phyloP scores from a whole-genome alignment of 2,113 vertebrate genomes.

The Ascaphus truei region DNA sequence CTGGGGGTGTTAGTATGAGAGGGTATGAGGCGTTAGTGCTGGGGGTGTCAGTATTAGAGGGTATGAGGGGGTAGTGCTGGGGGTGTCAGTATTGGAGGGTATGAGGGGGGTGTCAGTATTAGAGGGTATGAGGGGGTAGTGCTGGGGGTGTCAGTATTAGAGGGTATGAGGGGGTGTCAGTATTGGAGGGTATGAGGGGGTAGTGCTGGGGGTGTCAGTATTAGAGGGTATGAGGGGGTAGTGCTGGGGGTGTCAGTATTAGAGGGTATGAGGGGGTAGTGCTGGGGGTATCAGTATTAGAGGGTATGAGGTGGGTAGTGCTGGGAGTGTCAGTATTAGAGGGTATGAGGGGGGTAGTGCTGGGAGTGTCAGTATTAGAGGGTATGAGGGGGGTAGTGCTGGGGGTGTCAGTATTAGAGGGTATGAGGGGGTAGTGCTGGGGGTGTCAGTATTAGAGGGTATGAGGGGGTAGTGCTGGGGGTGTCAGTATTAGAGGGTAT shows the following conservation, averaged over 20 bases:
- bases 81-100: no score
- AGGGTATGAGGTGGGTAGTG: slow-evolving; percentile 43
- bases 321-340: background rate
- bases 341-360: background rate
- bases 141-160: no score
- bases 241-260: background rate
- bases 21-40: no score
- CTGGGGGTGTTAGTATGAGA: no score
- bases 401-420: background rate
- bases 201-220: background rate
- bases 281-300: no score
- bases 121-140: background rate
- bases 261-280: background rate
- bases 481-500: background rate
- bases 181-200: background rate
- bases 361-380: no score
- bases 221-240: no score
- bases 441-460: no score
- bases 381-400: slow-evolving; percentile 40
- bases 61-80: background rate
- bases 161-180: rapidly evolving
- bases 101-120: background rate
- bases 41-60: background rate
- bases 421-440: background rate
- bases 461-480: background rate